A percentile compares a stretch with the other conserved stretches of the same genome.
Evolutionary conservation across 2,113 vertebrate genomes (phyloP).

Genomic region (Corvus moneduloides): DNA sequence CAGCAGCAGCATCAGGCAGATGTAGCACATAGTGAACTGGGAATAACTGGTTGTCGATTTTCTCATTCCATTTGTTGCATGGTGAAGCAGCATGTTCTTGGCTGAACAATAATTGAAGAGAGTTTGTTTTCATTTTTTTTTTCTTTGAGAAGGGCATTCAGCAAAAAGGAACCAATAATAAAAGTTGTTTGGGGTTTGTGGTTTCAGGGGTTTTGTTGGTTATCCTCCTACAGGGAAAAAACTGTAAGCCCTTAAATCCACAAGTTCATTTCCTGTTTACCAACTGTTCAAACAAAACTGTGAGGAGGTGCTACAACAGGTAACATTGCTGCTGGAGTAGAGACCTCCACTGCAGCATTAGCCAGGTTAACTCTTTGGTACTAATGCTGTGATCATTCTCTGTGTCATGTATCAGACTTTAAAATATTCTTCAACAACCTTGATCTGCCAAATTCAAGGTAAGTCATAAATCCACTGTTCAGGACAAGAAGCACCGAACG

Average conservation of each 20-base stretch:
- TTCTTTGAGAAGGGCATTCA: neutral
- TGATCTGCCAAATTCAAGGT: neutral
- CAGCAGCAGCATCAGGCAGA: neutral
- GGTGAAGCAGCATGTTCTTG: neutral
- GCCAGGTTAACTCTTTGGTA: neutral
- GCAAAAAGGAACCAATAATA: neutral
- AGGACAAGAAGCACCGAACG: neutral
- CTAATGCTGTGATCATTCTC: neutral
- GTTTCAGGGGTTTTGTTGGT: neutral
- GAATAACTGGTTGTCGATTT: neutral
- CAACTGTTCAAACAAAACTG: slow-evolving; percentile 55
- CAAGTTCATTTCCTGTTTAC: slow-evolving; percentile 23
- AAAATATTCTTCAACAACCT: neutral
- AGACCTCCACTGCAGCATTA: neutral
- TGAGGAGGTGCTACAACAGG: neutral
- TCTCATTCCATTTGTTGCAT: neutral
- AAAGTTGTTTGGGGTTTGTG: neutral
- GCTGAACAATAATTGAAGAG: neutral
- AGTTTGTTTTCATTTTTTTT: neutral
- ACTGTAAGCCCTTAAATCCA: slow-evolving; percentile 12
- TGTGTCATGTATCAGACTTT: neutral
- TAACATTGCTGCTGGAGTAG: neutral
- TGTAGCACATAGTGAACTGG: neutral
- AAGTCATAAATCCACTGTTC: neutral
- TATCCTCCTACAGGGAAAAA: neutral